Base-by-base conservation (phyloP, 1,140 invertebrate species). In the Halotydeus destructor region DNA sequence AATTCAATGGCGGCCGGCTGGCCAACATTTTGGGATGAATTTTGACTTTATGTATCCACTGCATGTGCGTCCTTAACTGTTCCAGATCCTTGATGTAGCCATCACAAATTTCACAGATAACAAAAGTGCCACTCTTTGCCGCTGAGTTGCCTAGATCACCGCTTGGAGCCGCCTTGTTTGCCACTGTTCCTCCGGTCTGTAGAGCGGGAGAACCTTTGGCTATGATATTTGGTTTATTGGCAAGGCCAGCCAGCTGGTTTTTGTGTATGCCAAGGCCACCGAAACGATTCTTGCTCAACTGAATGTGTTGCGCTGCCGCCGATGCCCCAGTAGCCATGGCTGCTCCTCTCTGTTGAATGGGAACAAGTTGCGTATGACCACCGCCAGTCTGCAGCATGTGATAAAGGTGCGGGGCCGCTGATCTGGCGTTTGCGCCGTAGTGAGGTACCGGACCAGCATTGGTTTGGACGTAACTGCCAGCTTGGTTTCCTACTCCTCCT, bases 21-120 rank as follows among this genome's bases (percentile, higher is more conserved):
- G 85, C 82, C 46, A 88, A 84, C 83, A 88, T 88, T 63, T 88
- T 88, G 46, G 82, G 83, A 66, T 88, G 83, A 54, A 88, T 88
- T 63, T 88, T 88, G 38, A 88, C 81, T 70, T 88, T 86, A 57
- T 88, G 84, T 55, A 86, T 85, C 80, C 81, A 86, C 53, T 85
- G 80, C 84, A 89, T 89, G 55, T 89, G 84, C 60, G 84, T 86
- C 47, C 82, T 65, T 28, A 88, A 63, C 61, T 86, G 81, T 53
- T 88, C 83, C 51, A 88, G 66, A 62, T 88, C 83, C 68, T 88
- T 88, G 41, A 89, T 86, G 53, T 86, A 88, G 30, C 82, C 81
- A 60, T 89, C 84, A 60, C 84, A 89, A 49, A 89, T 89, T 65
- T 89, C 84, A 60, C 84, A 89, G 50, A 88, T 84, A 47, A 89